Evolutionary conservation across 2,888 invertebrate species (phyloP).

Genomic region (Ophion ellenae): DNA sequence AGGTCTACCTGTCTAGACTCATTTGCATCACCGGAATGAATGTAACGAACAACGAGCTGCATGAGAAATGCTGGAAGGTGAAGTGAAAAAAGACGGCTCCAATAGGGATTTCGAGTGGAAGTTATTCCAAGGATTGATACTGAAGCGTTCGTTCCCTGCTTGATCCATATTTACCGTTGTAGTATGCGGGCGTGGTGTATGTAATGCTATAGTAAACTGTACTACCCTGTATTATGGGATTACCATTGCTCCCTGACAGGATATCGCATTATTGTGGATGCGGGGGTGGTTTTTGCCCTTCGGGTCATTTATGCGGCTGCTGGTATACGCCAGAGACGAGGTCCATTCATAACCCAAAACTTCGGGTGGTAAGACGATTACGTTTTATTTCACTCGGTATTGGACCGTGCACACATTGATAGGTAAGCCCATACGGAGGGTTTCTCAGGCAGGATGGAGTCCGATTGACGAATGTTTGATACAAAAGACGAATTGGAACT

Average conservation of each 20-base stretch:
- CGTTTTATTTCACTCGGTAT: constrained; percentile 6
- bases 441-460: background rate
- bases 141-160: constrained; percentile 18
- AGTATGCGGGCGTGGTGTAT: background rate
- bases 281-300: constrained; percentile 41
- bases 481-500: background rate
- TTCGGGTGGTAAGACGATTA: constrained; percentile 52
- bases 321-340: constrained; percentile 3
- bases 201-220: constrained; percentile 27
- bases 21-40: constrained; percentile 14
- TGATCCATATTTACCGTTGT: background rate
- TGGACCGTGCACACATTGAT: constrained; percentile 6
- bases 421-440: background rate
- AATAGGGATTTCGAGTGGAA: constrained; percentile 38
- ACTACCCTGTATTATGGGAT: constrained; percentile 50
- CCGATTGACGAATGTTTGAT: background rate
- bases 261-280: constrained; percentile 44
- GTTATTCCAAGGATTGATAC: constrained; percentile 39
- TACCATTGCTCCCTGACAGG: constrained; percentile 30
- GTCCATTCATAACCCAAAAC: constrained; percentile 13
- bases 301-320: constrained; percentile 41
- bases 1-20: constrained; percentile 20
- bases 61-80: constrained; percentile 1
- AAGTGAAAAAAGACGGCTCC: constrained; percentile 24
- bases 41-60: constrained; percentile 8